Base-by-base conservation (phyloP, 2,888 invertebrate species). In the Mechanitis messenoides region DNA sequence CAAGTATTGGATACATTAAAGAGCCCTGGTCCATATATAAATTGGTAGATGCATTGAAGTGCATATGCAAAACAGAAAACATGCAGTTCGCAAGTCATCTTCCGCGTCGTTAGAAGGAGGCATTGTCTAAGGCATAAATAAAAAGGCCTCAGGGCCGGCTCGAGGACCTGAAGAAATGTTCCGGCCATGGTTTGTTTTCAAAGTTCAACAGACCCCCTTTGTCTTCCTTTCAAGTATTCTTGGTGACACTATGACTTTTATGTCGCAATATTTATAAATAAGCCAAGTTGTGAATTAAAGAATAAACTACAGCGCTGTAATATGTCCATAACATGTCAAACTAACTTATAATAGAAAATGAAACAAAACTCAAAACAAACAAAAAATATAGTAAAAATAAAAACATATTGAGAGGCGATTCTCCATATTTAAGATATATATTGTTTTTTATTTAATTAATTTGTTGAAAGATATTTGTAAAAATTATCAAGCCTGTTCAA, bases 101-200 rank as follows among this genome's bases (percentile, higher is more conserved):
- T 64, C 60, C 53, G 50, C 56, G 53, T 60, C 64, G 56, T 61
- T 61, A 61, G 59, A 59, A 61, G 59, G 56, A 59, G 53, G 33
- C 59, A 64, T 64, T 64, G 64, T 64, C 56, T 61, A 56, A 31
- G 38, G 11, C 50, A 50, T 50, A 50, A 50, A 50, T 50, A n/a
- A 31, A 31, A 50, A 31, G 50, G 50, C 50, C 50, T 50, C n/a
- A 50, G 50, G 50, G 50, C 42, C 50, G 50, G 31, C 50, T 50
- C 31, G 50, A 50, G 50, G 50, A 50, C 50, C 31, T 50, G 33
- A 59, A 54, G 20, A 11, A 45, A 38, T 42, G 55, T 42, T 38
- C 55, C 55, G 42, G 5, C 38, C 55, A 42, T 28, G 20, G 55
- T 42, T 42, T 42, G 55, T 55, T 55, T 55, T 38, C 55, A 55